A percentile compares a stretch with the other conserved stretches of the same genome.
Conservation (phyloP, 2,888 invertebrate genomes). For the Phaonia tiefii region DNA sequence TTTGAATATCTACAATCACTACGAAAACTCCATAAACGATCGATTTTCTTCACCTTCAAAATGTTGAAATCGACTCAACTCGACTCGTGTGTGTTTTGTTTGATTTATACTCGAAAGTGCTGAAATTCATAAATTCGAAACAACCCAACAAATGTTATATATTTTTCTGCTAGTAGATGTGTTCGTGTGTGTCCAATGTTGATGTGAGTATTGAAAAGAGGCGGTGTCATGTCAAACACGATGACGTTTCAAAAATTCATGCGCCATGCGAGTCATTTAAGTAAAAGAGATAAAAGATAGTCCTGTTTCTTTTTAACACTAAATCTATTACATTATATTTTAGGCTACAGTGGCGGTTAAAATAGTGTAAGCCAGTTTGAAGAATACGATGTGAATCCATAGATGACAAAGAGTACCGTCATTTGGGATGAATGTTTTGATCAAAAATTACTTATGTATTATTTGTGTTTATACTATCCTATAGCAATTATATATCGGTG, state of each 20-base stretch:
- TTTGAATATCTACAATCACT: neutral
- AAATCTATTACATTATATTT: slow-evolving; percentile 55
- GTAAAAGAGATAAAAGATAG: neutral
- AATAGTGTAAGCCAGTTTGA: neutral
- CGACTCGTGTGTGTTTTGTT: slow-evolving; percentile 27
- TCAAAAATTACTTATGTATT: too few relatives aligned
- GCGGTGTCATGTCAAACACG: slow-evolving; percentile 72
- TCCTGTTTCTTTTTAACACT: neutral
- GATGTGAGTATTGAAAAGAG: slow-evolving; percentile 72
- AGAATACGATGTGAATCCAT: too few relatives aligned
- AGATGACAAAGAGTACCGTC: too few relatives aligned
- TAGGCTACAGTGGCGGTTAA: slow-evolving; percentile 38
- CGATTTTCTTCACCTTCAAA: slow-evolving; percentile 55
- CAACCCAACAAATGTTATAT: slow-evolving; percentile 30
- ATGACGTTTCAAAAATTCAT: slow-evolving; percentile 62
- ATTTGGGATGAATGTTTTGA: too few relatives aligned
- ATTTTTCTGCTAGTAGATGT: neutral
- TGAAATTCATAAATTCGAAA: slow-evolving; percentile 37
- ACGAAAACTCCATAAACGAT: slow-evolving; percentile 57
- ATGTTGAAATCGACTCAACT: slow-evolving; percentile 6
- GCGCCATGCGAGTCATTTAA: slow-evolving; percentile 58
- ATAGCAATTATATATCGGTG: too few relatives aligned
- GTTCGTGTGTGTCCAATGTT: slow-evolving; percentile 51
- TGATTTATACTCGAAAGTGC: slow-evolving; percentile 41
- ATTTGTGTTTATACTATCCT: too few relatives aligned